Conservation (phyloP, 2,888 invertebrate genomes). For the Hyposoter dolosus region DNA sequence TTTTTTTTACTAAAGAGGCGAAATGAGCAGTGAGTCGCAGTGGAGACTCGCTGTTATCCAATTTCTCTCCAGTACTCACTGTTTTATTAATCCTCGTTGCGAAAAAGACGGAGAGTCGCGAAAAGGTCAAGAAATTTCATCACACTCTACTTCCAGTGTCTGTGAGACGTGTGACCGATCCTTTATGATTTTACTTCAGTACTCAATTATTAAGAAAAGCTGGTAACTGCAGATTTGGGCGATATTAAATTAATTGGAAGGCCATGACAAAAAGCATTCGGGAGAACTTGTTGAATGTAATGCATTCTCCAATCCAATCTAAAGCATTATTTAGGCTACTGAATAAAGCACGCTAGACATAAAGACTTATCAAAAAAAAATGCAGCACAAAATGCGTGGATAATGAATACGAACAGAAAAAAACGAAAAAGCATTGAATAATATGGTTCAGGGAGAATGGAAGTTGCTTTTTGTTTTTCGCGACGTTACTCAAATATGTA, state of each 20-base stretch:
- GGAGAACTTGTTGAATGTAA: background rate
- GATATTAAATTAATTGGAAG: background rate
- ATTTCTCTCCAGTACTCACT: background rate
- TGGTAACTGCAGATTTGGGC: background rate
- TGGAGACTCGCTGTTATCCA: background rate
- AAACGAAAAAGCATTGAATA: background rate
- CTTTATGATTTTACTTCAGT: background rate
- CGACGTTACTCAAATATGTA: too few species aligned
- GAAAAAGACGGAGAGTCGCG: too few species aligned
- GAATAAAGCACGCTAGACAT: background rate
- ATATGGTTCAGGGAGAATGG: too few species aligned
- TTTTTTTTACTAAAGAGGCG: background rate
- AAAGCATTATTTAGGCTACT: background rate
- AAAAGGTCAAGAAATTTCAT: background rate
- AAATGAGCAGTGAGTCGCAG: background rate
- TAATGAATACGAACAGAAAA: background rate
- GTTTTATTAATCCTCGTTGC: too few species aligned
- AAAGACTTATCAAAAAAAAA: background rate
- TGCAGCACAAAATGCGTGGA: too few species aligned
- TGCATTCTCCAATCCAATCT: too few species aligned
- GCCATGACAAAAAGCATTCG: background rate
- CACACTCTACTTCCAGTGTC: background rate
- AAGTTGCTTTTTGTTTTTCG: too few species aligned
- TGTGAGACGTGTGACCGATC: background rate
- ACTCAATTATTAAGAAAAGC: background rate